Base-by-base conservation (phyloP, 2,797 vertebrate genomes). In the Steatocranus sp. region DNA sequence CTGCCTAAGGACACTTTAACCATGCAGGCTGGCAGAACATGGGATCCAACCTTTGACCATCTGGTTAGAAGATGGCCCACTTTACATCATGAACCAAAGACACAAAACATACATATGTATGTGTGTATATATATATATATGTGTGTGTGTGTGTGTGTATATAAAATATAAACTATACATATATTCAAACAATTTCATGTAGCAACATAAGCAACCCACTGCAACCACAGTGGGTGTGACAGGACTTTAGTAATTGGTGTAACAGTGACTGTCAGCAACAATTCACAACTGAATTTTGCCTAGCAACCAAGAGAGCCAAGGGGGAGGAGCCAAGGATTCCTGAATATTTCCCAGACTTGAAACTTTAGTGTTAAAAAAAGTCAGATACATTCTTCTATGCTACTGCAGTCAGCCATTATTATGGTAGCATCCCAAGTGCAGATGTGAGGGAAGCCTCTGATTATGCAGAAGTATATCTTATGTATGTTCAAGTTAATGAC, bases 111-210 rank as follows among this genome's bases (percentile, higher is more conserved):
- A 23, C 1, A 51, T 50, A 20, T 50, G 2, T 20, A 11, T 20
- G 5, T 49, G 2, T n/a, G 0, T 49, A 8, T 30, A 6, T 32
- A n/a, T n/a, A n/a, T n/a, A n/a, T n/a, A n/a, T n/a, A n/a, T n/a
- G n/a, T n/a, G n/a, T n/a, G n/a, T n/a, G n/a, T 50, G 3, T 20
- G 11, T 20, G 5, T 49, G 2, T n/a, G 0, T 49, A 8, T 30
- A 6, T 32, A n/a, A n/a, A n/a, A 25, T 53, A 2, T 53, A 8
- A 14, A 14, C 25, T 53, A 25, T 25, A 0, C 4, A 53, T 53
- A 3, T 53, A 25, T 53, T 25, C 23, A 14, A 54, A 15, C 1
- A 15, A 54, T 54, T 27, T 27, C 23, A 15, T 54, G 7, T 53
- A 53, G 7, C 20, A 53, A 25, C 51, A 15, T 25, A 54, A 54